Conservation (phyloP, 2,797 vertebrate species). For the Coendou prehensilis region DNA sequence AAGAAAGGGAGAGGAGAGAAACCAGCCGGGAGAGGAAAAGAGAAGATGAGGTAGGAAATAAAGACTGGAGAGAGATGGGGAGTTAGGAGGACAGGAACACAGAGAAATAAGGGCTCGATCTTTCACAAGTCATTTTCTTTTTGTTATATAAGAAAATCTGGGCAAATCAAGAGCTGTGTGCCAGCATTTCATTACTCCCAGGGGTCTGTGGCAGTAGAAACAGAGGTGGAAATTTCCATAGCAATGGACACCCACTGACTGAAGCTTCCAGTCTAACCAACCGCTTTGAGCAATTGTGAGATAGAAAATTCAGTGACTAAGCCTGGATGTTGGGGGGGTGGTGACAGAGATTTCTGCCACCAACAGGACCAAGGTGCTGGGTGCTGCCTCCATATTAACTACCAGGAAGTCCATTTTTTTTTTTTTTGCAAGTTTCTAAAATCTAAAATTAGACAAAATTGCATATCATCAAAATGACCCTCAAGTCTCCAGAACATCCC, state of each 20-base stretch:
- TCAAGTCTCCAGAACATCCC: not conserved
- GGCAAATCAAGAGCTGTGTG: accelerated
- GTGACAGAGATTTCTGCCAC: too few relatives aligned
- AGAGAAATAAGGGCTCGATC: not conserved
- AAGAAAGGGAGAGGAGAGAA: not conserved
- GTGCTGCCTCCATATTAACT: not conserved
- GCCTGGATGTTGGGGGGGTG: too few relatives aligned
- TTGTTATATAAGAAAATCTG: not conserved
- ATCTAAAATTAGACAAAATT: not conserved
- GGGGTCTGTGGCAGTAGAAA: not conserved
- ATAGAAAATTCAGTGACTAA: not conserved
- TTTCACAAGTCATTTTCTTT: not conserved
- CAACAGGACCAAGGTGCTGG: not conserved
- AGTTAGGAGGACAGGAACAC: too few relatives aligned
- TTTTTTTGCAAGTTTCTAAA: not conserved
- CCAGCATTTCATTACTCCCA: not conserved
- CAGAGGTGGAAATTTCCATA: not conserved
- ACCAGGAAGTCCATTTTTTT: not conserved
- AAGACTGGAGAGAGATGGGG: not conserved
- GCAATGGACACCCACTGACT: not conserved
- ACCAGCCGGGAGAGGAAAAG: accelerated
- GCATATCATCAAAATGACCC: not conserved
- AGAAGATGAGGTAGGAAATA: not conserved
- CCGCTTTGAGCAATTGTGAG: not conserved
- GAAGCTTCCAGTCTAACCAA: not conserved